A percentile compares a stretch with the other conserved stretches of the same genome.
Conservation (phyloP, 2,888 invertebrate species). For the Napeogenes inachia region DNA sequence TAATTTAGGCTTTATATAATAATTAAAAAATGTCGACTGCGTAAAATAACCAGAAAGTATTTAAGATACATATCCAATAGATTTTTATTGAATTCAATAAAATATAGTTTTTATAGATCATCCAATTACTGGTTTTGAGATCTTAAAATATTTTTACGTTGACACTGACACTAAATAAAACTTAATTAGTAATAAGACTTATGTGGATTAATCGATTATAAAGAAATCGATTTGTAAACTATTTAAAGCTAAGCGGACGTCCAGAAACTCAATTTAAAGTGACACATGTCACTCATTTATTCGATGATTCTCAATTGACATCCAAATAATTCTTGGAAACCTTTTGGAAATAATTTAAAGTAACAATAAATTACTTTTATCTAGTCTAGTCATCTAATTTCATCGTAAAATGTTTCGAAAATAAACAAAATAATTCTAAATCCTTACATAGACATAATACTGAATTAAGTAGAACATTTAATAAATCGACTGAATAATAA, state of each 20-base stretch:
- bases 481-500: conserved; percentile 55
- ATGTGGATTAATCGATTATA: conserved; percentile 33
- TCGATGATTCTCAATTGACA: conserved; percentile 45
- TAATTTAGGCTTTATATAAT: too few species aligned
- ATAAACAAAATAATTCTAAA: conserved; percentile 62
- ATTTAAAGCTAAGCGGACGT: conserved; percentile 74
- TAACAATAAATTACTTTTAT: conserved; percentile 72
- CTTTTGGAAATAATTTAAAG: conserved; percentile 71
- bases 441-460: conserved; percentile 73
- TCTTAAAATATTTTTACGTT: conserved; percentile 24
- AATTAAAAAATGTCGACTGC: too few species aligned
- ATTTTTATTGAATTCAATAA: conserved; percentile 14
- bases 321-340: conserved; percentile 59
- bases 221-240: conserved; percentile 48
- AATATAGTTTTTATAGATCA: conserved; percentile 17
- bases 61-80: too few species aligned
- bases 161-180: conserved; percentile 29
- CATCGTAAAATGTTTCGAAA: conserved; percentile 61
- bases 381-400: conserved; percentile 70
- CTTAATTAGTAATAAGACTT: conserved; percentile 34
- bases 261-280: conserved; percentile 51
- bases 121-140: conserved; percentile 20
- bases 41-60: conserved; percentile 3
- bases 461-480: conserved; percentile 58
- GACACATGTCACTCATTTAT: conserved; percentile 44